These are phyloP conservation scores for Forpus xanthops DNA, from an alignment of 2,797 vertebrate genomes.

Conservation along the genomic window DNA sequence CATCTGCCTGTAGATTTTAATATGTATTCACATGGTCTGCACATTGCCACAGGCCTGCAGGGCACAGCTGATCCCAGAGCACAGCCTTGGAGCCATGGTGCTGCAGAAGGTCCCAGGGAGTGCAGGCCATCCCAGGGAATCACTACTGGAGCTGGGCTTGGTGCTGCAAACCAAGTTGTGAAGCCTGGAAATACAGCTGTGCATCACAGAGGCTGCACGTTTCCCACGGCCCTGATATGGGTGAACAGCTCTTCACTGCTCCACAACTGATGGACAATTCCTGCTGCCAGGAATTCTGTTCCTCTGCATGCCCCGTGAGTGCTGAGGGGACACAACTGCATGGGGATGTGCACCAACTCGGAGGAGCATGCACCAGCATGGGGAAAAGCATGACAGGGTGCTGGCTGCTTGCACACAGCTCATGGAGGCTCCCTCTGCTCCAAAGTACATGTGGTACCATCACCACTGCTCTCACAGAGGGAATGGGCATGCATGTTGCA, in stretches of 20 bases:
- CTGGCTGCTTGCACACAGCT: background rate
- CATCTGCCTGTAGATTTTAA: background rate
- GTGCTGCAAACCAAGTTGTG: background rate
- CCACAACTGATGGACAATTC: accelerated
- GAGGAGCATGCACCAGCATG: background rate
- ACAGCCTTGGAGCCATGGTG: accelerated
- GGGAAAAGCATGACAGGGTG: background rate
- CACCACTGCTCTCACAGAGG: background rate
- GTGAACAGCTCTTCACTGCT: accelerated
- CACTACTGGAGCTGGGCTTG: background rate
- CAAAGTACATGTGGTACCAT: background rate
- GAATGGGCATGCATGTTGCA: accelerated
- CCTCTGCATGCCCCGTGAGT: accelerated
- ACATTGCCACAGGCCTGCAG: background rate
- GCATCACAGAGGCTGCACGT: background rate
- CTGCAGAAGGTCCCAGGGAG: background rate
- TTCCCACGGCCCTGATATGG: background rate
- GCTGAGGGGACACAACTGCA: accelerated
- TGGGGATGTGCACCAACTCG: accelerated
- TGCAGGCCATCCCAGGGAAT: background rate
- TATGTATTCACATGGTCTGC: background rate
- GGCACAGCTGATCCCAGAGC: background rate
- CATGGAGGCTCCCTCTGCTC: background rate
- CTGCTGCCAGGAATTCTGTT: background rate
- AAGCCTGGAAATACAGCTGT: background rate